Base-by-base conservation (phyloP, 2,888 invertebrate genomes). In the Lacanobia oleracea region DNA sequence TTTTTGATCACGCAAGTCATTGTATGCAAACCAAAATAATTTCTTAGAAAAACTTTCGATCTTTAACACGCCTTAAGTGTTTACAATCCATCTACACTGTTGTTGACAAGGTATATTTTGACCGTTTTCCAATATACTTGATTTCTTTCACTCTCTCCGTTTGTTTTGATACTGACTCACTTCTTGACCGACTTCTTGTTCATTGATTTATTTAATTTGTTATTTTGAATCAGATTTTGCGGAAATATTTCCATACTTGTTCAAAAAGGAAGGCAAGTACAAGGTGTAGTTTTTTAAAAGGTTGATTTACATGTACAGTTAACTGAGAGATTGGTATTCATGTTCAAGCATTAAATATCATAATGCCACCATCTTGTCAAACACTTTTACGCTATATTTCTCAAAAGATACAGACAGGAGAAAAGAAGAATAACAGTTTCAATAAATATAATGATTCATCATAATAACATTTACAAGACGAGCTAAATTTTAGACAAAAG, bases 31-130 rank as follows among this genome's bases (percentile, higher is more conserved):
- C 48, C n/a, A n/a, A 57, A 61, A 48, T 5, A 61, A 50, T 51
- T 86, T 85, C 84, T 72, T n/a, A 64, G 84, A 83, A 82, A 0
- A 51, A 75, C 78, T 78, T 86, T 86, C 75, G 54, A 62, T 81
- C 53, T 65, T 72, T 61, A 27, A 56, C 66, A 4, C 12, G 18
- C 45, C 33, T 54, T 50, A 45, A 48, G 53, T 50, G 40, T 27
- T 16, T 45, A 43, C 62, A 54, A 75, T 75, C 60, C 12, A 57
- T 75, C 45, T 16, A 48, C 37, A 54, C 16, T 48, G 50, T 62
- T 64, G 60, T 67, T 61, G 62, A 64, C 37, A 64, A 59, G 3
- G 3, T 27, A 9, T 67, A 45, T 63, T n/a, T 48, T 61, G 75
- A 75, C 81, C 73, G 67, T 67, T n/a, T n/a, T 71, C 62, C 48